These are phyloP conservation scores for Drosophila melanica DNA, from an alignment of 1,140 invertebrate species.

Conservation along the genomic window DNA sequence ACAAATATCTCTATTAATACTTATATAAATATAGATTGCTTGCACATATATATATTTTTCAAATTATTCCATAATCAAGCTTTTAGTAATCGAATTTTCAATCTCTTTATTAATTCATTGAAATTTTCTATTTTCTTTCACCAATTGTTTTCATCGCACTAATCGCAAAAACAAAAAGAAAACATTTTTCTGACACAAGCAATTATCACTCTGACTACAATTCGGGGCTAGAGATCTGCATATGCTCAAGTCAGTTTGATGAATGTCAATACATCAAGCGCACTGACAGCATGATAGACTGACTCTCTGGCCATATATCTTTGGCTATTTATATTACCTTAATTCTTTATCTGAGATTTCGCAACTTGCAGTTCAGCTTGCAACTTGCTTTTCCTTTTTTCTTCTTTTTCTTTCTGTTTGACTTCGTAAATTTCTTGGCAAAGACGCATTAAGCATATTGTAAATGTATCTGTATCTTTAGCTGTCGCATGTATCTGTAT, in stretches of 20 bases:
- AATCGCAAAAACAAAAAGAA: background rate
- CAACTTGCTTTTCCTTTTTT: constrained; percentile 56
- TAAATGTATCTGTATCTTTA: constrained; percentile 50
- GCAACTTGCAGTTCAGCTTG: constrained; percentile 50
- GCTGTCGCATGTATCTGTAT: constrained; percentile 41
- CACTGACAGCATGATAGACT: constrained; percentile 20
- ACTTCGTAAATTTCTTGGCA: constrained; percentile 69
- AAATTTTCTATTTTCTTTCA: constrained; percentile 6
- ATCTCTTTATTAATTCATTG: constrained; percentile 4
- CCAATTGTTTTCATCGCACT: constrained; percentile 3
- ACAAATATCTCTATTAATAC: too few species aligned
- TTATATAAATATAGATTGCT: too few species aligned
- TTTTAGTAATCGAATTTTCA: background rate
- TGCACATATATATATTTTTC: too few species aligned
- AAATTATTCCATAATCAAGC: too few species aligned
- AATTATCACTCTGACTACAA: constrained; percentile 1
- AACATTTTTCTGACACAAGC: background rate
- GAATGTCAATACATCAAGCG: constrained; percentile 54
- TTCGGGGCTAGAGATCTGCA: constrained; percentile 12
- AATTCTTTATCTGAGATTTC: constrained; percentile 77
- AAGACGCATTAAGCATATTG: constrained; percentile 58
- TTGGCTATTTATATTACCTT: constrained; percentile 73
- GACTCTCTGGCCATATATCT: constrained; percentile 37
- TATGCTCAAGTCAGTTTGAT: constrained; percentile 40
- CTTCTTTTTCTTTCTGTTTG: background rate